Base-by-base conservation (phyloP, 2,113 vertebrate genomes). In the Haliaeetus leucogaster region DNA sequence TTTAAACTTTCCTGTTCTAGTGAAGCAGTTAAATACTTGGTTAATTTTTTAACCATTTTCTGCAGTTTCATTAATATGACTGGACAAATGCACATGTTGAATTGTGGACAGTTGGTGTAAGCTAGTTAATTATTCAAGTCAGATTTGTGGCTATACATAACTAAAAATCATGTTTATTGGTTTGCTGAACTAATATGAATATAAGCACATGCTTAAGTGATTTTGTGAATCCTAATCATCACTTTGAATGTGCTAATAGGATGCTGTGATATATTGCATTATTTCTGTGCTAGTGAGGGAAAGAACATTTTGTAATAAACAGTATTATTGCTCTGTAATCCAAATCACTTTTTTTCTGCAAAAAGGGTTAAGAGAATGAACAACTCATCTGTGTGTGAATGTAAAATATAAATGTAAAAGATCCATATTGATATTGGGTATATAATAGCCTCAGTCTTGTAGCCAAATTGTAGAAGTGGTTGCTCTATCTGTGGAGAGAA, bases 131-230 rank as follows among this genome's bases (percentile, higher is more conserved):
- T 87, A 83, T 73, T 86, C 3, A 10, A 73, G 26, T 73, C 19
- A 23, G 22, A 80, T 80, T 86, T 94, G 62, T 86, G 45, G 40
- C 7, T 88, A 66, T 73, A 19, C 53, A 27, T 83, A 86, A 50
- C 63, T 80, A 66, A 94, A 95, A 90, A 53, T 19, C 7, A 26
- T n/a, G 16, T 73, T 80, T 92, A 81, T 63, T 85, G 25, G 45
- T 90, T 88, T 94, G 17, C 58, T 88, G 53, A 81, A 66, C 66
- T 96, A 65, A 56, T 89, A 62, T 23, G 87, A 88, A 77, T 42
- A 62, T 77, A 95, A 96, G 48, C 48, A 90, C 66, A 63, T 85
- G 61, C 84, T 82, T 91, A 89, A 81, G 61, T 94, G 66, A 67
- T 93, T 92, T 87, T 83, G 26, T 89, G 77, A 96, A 79, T 96